phyloP scores from a whole-genome alignment of 2,113 vertebrate species.

The Melanerpes aurifrons region DNA sequence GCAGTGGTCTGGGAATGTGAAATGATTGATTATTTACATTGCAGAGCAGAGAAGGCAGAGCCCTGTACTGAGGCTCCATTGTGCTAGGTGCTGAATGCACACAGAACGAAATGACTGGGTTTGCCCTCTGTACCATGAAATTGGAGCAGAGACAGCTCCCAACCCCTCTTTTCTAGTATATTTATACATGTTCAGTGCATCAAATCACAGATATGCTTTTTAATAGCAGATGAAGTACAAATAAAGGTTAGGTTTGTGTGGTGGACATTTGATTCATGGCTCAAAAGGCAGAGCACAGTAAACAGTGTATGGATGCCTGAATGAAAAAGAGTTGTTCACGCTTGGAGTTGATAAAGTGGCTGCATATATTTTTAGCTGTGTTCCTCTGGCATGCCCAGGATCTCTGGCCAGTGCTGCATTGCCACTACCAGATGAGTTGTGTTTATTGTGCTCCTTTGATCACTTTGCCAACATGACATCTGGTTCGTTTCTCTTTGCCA shows the following conservation, averaged over 20 bases:
- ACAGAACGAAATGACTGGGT: neutral
- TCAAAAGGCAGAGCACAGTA: neutral
- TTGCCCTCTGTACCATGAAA: neutral
- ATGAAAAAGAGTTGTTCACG: neutral
- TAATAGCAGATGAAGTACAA: neutral
- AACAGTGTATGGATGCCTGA: neutral
- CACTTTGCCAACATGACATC: neutral
- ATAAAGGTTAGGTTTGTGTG: neutral
- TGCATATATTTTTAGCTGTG: neutral
- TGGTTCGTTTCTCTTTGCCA: slow-evolving; percentile 7
- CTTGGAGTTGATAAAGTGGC: neutral
- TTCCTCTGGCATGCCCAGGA: neutral
- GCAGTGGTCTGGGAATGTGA: slow-evolving; percentile 35
- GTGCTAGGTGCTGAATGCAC: slow-evolving; percentile 48
- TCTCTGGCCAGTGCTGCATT: slow-evolving; percentile 1
- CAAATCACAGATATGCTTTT: neutral
- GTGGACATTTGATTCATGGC: neutral
- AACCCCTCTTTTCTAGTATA: neutral
- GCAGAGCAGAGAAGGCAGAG: neutral
- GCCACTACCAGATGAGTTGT: neutral
- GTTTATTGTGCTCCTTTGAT: neutral
- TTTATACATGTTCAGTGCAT: neutral
- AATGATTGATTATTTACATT: slow-evolving; percentile 42
- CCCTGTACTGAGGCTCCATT: slow-evolving; percentile 24
- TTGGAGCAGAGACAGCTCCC: neutral